phyloP scores from a whole-genome alignment of 2,888 invertebrate genomes.

The Allophyes oxyacanthae region DNA sequence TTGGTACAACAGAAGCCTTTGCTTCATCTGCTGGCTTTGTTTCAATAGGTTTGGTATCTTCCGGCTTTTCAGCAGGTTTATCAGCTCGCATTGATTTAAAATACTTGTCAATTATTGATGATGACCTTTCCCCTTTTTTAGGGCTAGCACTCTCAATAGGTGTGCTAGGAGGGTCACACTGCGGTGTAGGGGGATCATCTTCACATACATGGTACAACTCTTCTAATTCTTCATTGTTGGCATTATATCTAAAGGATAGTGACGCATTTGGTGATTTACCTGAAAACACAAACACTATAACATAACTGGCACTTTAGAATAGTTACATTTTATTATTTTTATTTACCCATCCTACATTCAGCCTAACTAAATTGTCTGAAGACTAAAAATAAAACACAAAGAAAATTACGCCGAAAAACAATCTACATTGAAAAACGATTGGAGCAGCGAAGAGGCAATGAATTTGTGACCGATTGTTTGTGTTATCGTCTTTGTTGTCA shows the following conservation, averaged over 20 bases:
- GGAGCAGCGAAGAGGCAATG: constrained; percentile 33
- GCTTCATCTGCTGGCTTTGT: constrained; percentile 70
- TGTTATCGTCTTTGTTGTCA: constrained; percentile 77
- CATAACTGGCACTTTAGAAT: constrained; percentile 8
- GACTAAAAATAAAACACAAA: constrained; percentile 44
- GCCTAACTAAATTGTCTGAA: constrained; percentile 12
- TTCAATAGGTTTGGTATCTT: constrained; percentile 71
- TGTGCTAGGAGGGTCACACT: constrained; percentile 75
- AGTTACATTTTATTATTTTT: constrained; percentile 11
- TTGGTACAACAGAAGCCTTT: constrained; percentile 65
- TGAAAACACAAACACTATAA: constrained; percentile 59
- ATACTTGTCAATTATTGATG: constrained; percentile 86
- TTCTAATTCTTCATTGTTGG: constrained; percentile 93
- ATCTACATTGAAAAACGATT: constrained; percentile 48
- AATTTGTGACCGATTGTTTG: constrained; percentile 54
- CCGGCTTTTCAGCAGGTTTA: constrained; percentile 73
- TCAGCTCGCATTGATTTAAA: constrained; percentile 82
- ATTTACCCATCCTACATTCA: constrained; percentile 39
- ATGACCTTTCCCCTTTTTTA: constrained; percentile 81
- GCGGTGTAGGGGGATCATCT: constrained; percentile 87
- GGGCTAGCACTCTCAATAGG: constrained; percentile 81
- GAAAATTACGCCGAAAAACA: constrained; percentile 33
- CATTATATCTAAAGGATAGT: constrained; percentile 92
- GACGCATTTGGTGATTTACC: constrained; percentile 85
- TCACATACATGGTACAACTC: constrained; percentile 91